These are phyloP conservation scores for Acanthurus leucopareius DNA, from an alignment of 2,797 vertebrate species.

Conservation along the genomic window DNA sequence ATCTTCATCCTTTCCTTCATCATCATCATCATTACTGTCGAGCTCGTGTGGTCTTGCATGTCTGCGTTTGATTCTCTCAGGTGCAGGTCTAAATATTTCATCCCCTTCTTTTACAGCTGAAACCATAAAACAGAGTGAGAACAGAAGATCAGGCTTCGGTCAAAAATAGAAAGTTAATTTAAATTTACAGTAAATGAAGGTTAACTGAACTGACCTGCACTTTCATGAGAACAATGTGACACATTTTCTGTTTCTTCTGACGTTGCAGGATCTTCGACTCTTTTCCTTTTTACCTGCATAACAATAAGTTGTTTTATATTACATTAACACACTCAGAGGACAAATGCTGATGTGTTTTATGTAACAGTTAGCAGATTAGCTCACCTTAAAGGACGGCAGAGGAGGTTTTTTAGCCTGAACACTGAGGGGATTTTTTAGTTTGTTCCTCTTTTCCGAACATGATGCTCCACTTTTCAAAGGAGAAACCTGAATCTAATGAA, in stretches of 20 bases:
- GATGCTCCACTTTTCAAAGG: constrained; percentile 87
- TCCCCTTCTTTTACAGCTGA: constrained; percentile 82
- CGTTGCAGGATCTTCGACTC: constrained; percentile 81
- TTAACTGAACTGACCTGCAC: constrained; percentile 57
- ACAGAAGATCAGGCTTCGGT: neutral
- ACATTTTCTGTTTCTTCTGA: constrained; percentile 87
- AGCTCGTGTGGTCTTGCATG: constrained; percentile 91
- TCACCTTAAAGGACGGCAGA: constrained; percentile 96
- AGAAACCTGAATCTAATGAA: constrained; percentile 85
- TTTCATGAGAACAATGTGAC: constrained; percentile 68
- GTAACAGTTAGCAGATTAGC: neutral
- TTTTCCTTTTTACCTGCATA: constrained; percentile 93
- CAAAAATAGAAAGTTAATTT: too few relatives aligned
- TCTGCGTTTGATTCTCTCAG: constrained; percentile 87
- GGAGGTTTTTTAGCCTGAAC: constrained; percentile 88
- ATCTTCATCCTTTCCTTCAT: constrained; percentile 83
- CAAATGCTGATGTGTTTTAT: neutral
- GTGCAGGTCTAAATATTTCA: constrained; percentile 71
- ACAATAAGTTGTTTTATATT: neutral
- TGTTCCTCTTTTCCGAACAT: constrained; percentile 86
- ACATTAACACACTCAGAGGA: neutral
- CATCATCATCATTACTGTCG: constrained; percentile 92
- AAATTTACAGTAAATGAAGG: neutral
- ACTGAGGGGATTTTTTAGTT: constrained; percentile 81
- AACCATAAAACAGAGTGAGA: constrained; percentile 8